A percentile compares a stretch with the other conserved stretches of the same genome.
Conservation (phyloP, 2,113 vertebrate species). For the Corvus moneduloides region DNA sequence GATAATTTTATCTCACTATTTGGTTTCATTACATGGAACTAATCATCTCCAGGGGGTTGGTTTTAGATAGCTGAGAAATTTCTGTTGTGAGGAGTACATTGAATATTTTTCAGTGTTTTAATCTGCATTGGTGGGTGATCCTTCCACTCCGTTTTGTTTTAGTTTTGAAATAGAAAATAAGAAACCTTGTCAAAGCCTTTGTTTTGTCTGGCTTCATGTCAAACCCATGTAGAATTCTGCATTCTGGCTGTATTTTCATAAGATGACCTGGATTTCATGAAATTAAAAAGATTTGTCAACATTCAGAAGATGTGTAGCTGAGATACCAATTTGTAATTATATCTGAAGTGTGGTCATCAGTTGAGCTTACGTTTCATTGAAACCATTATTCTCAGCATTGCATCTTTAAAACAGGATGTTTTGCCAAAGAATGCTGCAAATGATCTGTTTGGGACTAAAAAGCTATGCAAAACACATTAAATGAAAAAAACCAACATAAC, state of each 20-base stretch:
- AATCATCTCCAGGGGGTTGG: not conserved
- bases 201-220: constrained; percentile 14
- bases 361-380: not conserved
- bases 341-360: not conserved
- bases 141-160: not conserved
- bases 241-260: not conserved
- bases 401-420: not conserved
- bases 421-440: not conserved
- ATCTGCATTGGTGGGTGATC: not conserved
- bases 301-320: constrained; percentile 1
- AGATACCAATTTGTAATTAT: not conserved
- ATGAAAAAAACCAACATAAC: not conserved
- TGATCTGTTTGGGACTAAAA: not conserved
- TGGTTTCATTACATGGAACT: not conserved
- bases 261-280: not conserved
- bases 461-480: not conserved
- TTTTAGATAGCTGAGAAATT: not conserved
- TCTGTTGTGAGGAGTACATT: not conserved
- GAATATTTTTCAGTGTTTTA: not conserved
- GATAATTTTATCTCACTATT: not conserved
- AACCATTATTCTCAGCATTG: not conserved
- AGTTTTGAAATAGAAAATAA: constrained; percentile 5
- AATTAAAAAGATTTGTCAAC: constrained; percentile 14
- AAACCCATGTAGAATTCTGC: not conserved
- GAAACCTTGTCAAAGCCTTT: constrained; percentile 8